Evolutionary conservation across 2,888 invertebrate species (phyloP).

Genomic region (Eupithecia dodoneata): DNA sequence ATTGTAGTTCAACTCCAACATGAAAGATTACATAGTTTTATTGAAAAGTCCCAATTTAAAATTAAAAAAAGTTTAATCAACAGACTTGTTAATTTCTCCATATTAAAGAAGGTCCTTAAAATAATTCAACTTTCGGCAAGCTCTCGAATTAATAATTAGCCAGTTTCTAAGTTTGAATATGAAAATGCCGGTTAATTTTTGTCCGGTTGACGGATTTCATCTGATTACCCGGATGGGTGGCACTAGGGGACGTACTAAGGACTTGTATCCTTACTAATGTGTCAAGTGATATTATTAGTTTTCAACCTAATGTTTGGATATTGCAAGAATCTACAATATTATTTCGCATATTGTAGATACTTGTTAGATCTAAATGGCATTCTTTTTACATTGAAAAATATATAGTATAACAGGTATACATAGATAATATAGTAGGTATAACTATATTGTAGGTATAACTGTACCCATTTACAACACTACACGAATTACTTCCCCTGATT

Average conservation of each 20-base stretch:
- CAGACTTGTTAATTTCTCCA: slow-evolving; percentile 21
- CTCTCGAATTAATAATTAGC: slow-evolving; percentile 45
- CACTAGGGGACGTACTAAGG: slow-evolving; percentile 30
- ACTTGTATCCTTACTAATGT: not conserved
- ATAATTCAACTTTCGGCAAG: slow-evolving; percentile 35
- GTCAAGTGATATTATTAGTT: not conserved
- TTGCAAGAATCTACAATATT: too few relatives aligned
- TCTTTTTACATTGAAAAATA: too few relatives aligned
- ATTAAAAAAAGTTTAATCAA: slow-evolving; percentile 3
- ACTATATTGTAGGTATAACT: too few relatives aligned
- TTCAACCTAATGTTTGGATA: too few relatives aligned
- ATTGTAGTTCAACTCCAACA: not conserved
- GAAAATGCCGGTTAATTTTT: slow-evolving; percentile 65
- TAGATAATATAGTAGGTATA: too few relatives aligned
- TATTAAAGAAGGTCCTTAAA: slow-evolving; percentile 16
- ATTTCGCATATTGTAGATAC: too few relatives aligned
- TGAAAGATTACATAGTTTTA: not conserved
- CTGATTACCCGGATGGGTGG: slow-evolving; percentile 65
- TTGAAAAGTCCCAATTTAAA: not conserved
- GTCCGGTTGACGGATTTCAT: slow-evolving; percentile 65
- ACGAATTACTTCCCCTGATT: too few relatives aligned
- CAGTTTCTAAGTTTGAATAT: slow-evolving; percentile 58
- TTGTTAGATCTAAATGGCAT: too few relatives aligned
- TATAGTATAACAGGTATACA: too few relatives aligned
- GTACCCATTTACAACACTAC: too few relatives aligned